Percentiles rank a stretch among this genome's conserved stretches.
phyloP scores from a whole-genome alignment of 2,797 vertebrate genomes.

The Hozukius guyotensis region DNA sequence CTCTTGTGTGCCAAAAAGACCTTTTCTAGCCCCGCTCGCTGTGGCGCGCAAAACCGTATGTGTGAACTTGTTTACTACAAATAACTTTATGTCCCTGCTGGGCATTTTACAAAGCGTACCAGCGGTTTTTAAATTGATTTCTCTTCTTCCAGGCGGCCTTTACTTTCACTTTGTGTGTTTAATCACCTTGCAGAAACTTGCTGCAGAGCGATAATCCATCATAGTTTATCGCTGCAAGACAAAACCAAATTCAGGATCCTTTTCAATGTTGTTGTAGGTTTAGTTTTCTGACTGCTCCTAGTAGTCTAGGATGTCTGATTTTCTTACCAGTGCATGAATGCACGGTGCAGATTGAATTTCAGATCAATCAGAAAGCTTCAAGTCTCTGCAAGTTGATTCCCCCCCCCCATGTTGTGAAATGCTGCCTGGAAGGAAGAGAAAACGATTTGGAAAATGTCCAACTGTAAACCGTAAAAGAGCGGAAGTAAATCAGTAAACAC shows the following conservation, averaged over 20 bases:
- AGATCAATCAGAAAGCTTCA: neutral
- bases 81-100: neutral
- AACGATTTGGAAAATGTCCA: neutral
- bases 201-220: neutral
- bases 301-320: neutral
- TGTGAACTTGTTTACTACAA: neutral
- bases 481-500: neutral
- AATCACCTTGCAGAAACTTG: neutral
- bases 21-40: neutral
- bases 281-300: neutral
- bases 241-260: neutral
- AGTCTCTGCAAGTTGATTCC: neutral
- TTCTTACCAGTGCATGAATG: neutral
- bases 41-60: neutral
- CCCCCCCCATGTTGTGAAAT: neutral
- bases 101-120: neutral
- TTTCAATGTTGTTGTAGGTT: neutral
- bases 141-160: no score
- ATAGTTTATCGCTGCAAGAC: neutral
- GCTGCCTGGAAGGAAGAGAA: neutral
- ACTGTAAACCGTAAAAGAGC: neutral
- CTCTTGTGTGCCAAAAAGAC: neutral
- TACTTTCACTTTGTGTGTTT: neutral
- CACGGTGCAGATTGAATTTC: neutral
- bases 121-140: neutral